phyloP scores from a whole-genome alignment of 2,113 vertebrate genomes.

The Sterrhoptilus dennistouni region DNA sequence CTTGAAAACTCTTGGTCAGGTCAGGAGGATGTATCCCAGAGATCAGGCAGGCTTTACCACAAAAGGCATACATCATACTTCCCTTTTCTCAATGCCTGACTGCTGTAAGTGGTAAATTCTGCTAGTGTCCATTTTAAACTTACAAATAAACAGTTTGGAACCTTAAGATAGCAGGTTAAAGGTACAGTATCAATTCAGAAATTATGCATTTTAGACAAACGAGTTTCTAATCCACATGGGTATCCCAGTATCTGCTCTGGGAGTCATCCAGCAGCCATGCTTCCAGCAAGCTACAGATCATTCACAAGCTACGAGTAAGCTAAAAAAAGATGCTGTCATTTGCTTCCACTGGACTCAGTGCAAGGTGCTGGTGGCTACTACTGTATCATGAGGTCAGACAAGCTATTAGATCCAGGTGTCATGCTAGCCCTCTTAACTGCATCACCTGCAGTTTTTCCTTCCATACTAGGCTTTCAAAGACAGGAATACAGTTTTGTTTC shows the following conservation, averaged over 20 bases:
- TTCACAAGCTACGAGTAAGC: rapidly evolving
- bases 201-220: not conserved
- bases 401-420: not conserved
- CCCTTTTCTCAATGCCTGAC: not conserved
- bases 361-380: not conserved
- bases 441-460: not conserved
- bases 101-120: not conserved
- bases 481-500: not conserved
- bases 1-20: not conserved
- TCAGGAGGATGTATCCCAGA: not conserved
- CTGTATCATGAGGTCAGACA: not conserved
- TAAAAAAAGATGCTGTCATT: not conserved
- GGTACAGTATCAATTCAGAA: not conserved
- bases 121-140: not conserved
- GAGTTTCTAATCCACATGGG: not conserved
- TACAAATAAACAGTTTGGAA: not conserved
- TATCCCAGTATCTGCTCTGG: not conserved
- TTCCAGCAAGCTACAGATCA: not conserved
- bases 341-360: not conserved
- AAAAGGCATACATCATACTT: not conserved
- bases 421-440: not conserved
- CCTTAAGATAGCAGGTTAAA: not conserved
- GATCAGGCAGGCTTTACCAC: not conserved
- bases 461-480: not conserved
- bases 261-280: not conserved